phyloP scores from a whole-genome alignment of 2,113 vertebrate genomes.

The Mustela lutreola region DNA sequence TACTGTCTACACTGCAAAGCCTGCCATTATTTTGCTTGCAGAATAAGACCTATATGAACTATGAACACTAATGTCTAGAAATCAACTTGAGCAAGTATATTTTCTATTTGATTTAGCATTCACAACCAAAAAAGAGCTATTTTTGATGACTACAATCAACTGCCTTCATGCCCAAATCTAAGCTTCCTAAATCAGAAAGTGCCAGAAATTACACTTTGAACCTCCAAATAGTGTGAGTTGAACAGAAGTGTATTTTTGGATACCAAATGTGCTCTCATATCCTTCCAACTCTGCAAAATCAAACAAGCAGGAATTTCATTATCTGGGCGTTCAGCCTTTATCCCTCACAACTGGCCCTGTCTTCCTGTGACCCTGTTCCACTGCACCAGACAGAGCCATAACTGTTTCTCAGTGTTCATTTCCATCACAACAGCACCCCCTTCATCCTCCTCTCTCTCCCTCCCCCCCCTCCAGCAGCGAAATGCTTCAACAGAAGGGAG shows the following conservation, averaged over 20 bases:
- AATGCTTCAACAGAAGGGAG: slow-evolving; percentile 59
- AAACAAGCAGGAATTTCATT: slow-evolving; percentile 70
- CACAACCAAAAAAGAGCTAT: slow-evolving; percentile 72
- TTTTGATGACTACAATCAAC: slow-evolving; percentile 81
- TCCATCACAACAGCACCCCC: neutral
- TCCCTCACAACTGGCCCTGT: slow-evolving; percentile 62
- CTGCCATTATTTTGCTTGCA: neutral
- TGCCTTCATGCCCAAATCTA: slow-evolving; percentile 76
- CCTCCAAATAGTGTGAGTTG: slow-evolving; percentile 67
- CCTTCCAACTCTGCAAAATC: slow-evolving; percentile 71
- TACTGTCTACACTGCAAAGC: neutral
- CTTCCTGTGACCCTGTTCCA: slow-evolving; percentile 61
- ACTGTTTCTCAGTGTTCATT: slow-evolving; percentile 70
- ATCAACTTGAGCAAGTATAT: slow-evolving; percentile 34
- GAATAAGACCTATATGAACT: neutral
- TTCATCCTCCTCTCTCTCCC: neutral
- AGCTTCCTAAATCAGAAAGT: slow-evolving; percentile 81
- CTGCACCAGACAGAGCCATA: slow-evolving; percentile 64
- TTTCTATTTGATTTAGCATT: slow-evolving; percentile 76
- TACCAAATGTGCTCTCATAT: slow-evolving; percentile 72
- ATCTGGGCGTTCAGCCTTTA: slow-evolving; percentile 59
- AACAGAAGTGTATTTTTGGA: slow-evolving; percentile 80
- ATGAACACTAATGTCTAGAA: neutral
- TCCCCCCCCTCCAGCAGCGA: neutral
- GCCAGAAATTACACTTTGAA: slow-evolving; percentile 73